Evolutionary conservation across 1,140 invertebrate genomes (phyloP), one percentile per base, ranked within the genome.

Genomic region (Ceratosolen solmsi): DNA sequence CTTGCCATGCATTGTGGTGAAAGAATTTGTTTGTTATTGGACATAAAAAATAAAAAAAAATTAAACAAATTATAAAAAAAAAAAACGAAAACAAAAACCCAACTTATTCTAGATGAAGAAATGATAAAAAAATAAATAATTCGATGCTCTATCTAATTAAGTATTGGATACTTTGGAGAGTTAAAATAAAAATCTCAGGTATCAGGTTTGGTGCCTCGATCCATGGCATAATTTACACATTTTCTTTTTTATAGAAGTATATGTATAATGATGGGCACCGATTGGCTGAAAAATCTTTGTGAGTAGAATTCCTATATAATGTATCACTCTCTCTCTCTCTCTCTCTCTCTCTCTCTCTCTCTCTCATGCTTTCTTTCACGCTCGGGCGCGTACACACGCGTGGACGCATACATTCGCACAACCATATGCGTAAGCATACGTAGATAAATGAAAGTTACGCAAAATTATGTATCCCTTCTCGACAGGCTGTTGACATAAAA

Each of bases 401-500:
- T 30, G 30, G 2, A 36, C 8, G 2, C 63, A 65, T 20, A 41
- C 46, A 68, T 13, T 13, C 30, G 33, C 51, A 51, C 68, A 71
- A 0, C 20, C 11, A 17, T 27, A 15, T 41, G 20, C 2, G 27
- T 0, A 49, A 27, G 15, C 68, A 38, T 58, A 73, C 36, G 51
- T 22, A 56, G 17, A 38, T 46, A 22, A 56, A 79, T 63, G 33
- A 17, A 38, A n/a, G 15, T 80, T 72, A 22, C 63, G 82, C 36
- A 83, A n/a, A 25, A 77, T 65, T 63, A 74, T 15, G 51, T 71
- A 79, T 83, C 85, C 89, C 88, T 86, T 86, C 86, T 88, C 88
- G 83, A 86, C 85, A 86, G 88, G 88, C 87, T 86, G 87, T 78
- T 82, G 87, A 90, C 87, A 83, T 80, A 84, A 76, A 86, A 83